Evolutionary conservation across 2,113 vertebrate species (phyloP).

Genomic region (Dicerorhinus sumatrensis): DNA sequence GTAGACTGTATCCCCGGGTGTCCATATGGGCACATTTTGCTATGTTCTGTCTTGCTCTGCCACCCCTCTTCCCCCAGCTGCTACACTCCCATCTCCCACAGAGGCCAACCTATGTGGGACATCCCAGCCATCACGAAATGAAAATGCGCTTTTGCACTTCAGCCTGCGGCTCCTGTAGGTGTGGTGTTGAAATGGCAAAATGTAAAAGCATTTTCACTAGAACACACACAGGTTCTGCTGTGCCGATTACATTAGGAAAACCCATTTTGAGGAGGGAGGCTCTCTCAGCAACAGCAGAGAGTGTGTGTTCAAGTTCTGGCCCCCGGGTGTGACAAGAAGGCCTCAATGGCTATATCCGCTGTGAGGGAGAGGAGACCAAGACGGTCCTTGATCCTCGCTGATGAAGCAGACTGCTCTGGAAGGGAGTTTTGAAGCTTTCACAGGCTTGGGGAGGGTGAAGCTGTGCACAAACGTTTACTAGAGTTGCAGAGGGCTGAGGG

Average conservation of each 20-base stretch:
- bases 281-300: background rate
- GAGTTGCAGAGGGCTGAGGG: background rate
- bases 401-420: background rate
- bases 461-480: background rate
- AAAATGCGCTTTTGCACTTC: background rate
- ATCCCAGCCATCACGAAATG: background rate
- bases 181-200: background rate
- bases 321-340: background rate
- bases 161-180: background rate
- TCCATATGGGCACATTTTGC: background rate
- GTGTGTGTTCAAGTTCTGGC: background rate
- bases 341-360: background rate
- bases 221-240: background rate
- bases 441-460: background rate
- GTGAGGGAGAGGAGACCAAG: background rate
- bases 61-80: no score
- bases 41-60: background rate
- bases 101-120: background rate
- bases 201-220: background rate
- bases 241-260: background rate
- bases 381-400: accelerated
- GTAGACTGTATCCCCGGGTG: no score
- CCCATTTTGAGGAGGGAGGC: background rate
- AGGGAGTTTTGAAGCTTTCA: background rate
- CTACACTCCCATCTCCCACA: background rate